phyloP scores from a whole-genome alignment of 64 coral and sea anemone species.

The Cladopsammia gracilis region DNA sequence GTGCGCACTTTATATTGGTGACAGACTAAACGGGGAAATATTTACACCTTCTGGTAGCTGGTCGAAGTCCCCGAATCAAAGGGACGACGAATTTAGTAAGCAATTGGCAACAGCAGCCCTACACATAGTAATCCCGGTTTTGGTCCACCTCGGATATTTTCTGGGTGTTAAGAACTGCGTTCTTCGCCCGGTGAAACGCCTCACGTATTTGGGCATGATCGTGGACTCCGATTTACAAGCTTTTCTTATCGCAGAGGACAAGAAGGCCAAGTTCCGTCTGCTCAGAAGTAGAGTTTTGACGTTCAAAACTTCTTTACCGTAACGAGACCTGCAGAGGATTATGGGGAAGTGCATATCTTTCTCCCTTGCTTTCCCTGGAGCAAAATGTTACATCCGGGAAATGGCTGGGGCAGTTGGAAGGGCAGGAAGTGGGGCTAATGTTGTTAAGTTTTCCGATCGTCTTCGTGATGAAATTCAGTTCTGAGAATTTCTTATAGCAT shows the following conservation, averaged over 20 bases:
- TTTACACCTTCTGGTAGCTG: neutral
- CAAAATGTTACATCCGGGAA: conserved; percentile 32
- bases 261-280: neutral
- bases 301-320: neutral
- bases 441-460: too few relatives aligned
- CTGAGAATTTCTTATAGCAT: too few relatives aligned
- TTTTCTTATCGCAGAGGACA: conserved; percentile 18
- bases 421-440: too few relatives aligned
- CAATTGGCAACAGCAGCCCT: conserved; percentile 23
- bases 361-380: conserved; percentile 25
- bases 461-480: too few relatives aligned
- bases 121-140: neutral
- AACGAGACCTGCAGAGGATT: neutral
- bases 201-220: conserved; percentile 9
- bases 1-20: conserved; percentile 36
- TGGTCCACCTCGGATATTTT: conserved; percentile 31
- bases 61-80: neutral
- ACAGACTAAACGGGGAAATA: neutral
- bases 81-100: neutral
- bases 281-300: neutral
- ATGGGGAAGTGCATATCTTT: conserved; percentile 52
- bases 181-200: neutral
- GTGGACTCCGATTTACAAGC: conserved; percentile 10
- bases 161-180: conserved; percentile 17
- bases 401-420: too few relatives aligned